Evolutionary conservation across 2,113 vertebrate species (phyloP).

Genomic region (Catharus fuscescens): DNA sequence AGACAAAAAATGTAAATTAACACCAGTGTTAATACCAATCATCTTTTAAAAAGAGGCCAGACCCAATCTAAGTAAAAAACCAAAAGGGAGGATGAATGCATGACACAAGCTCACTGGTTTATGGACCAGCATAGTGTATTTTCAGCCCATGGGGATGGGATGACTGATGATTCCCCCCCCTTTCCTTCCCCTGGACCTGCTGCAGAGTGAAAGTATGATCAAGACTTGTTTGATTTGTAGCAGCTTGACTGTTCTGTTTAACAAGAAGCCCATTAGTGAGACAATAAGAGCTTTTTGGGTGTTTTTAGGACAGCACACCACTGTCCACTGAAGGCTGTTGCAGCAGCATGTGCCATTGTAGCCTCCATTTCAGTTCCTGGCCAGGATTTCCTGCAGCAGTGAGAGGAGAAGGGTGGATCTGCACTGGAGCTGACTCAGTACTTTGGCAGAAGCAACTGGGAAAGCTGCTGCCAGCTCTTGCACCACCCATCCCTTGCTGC

Average conservation of each 20-base stretch:
- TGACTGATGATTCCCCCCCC: not conserved
- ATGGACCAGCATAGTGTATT: not conserved
- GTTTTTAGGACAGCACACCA: not conserved
- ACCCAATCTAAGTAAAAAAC: not conserved
- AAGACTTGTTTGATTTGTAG: not conserved
- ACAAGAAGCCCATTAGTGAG: not conserved
- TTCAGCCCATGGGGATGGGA: not conserved
- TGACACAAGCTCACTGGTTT: not conserved
- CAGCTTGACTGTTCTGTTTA: not conserved
- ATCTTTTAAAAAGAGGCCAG: not conserved
- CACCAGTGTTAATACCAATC: not conserved
- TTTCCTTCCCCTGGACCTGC: not conserved
- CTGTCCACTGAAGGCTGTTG: not conserved
- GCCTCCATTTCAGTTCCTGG: not conserved
- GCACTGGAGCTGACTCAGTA: not conserved
- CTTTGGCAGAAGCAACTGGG: not conserved
- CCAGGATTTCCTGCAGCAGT: not conserved
- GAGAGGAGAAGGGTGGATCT: not conserved
- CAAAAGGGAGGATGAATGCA: not conserved
- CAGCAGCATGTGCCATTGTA: rapidly evolving
- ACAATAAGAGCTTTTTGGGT: not conserved
- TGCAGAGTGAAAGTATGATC: not conserved
- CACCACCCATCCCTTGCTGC: not conserved
- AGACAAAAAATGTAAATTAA: not conserved
- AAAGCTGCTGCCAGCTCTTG: not conserved